These are phyloP conservation scores for Eilema sororculum DNA, from an alignment of 2,888 invertebrate genomes.

Conservation along the genomic window DNA sequence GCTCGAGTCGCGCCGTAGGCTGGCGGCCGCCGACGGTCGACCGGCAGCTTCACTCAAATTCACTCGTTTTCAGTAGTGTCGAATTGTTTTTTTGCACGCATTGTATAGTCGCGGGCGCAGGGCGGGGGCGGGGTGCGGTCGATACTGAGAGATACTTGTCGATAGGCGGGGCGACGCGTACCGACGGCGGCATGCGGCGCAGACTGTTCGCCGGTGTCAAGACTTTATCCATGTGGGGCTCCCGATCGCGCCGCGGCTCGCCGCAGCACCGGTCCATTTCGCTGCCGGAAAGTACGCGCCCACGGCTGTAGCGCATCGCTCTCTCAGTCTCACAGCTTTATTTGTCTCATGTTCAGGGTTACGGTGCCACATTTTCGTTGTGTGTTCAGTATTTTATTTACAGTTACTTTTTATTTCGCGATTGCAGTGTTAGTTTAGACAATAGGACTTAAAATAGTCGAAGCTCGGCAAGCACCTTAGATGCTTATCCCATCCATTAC, in stretches of 20 bases:
- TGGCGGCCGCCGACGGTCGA: slow-evolving; percentile 67
- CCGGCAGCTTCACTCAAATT: slow-evolving; percentile 77
- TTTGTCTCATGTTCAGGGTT: slow-evolving; percentile 81
- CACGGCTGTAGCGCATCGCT: slow-evolving; percentile 80
- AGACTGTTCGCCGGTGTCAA: slow-evolving; percentile 93
- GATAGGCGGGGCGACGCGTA: slow-evolving; percentile 84
- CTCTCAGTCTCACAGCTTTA: slow-evolving; percentile 82
- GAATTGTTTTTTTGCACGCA: slow-evolving; percentile 81
- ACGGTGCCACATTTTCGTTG: slow-evolving; percentile 80
- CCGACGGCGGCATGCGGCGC: slow-evolving; percentile 90
- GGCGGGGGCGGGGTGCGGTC: slow-evolving; percentile 78
- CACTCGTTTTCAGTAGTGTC: slow-evolving; percentile 85
- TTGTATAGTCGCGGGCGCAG: slow-evolving; percentile 80
- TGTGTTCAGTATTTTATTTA: slow-evolving; percentile 78
- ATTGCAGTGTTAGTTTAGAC: slow-evolving; percentile 81
- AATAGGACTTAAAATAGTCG: slow-evolving; percentile 75
- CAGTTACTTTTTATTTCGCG: slow-evolving; percentile 71
- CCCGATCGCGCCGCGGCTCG: slow-evolving; percentile 89
- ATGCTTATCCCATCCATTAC: slow-evolving; percentile 76
- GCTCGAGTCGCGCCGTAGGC: slow-evolving; percentile 78
- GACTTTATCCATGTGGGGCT: slow-evolving; percentile 92
- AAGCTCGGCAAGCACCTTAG: slow-evolving; percentile 79
- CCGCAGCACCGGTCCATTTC: slow-evolving; percentile 94
- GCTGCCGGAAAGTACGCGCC: slow-evolving; percentile 93
- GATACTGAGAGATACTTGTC: slow-evolving; percentile 83